Base-by-base conservation (phyloP, 1,140 invertebrate genomes). In the Drosophila ambigua region DNA sequence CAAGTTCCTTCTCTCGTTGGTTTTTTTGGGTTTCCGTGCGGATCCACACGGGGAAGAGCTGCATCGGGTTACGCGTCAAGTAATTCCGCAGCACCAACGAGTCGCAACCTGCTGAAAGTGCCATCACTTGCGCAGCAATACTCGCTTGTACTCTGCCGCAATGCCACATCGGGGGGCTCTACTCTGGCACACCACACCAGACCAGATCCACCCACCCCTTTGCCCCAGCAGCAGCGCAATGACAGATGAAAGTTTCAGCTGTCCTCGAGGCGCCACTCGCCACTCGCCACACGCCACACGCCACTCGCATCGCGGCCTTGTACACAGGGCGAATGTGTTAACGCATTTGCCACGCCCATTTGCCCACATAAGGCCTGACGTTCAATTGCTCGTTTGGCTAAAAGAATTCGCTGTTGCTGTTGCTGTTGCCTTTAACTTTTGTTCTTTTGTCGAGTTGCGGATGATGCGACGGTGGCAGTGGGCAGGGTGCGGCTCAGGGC, bases 361-460 rank as follows among this genome's bases (percentile, higher is more conserved):
- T 50, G 67, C 64, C 67, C 65, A 46, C 67, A 48, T 49, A 66
- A 67, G 16, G 39, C 63, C 53, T 35, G 39, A 53, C 53, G 60
- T 76, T 85, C 67, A 73, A 80, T 73, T 73, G 81, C 81, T 85
- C 73, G 82, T 81, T 87, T 87, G 68, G 61, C 43, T 28, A 60
- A 57, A 71, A 66, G 64, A 55, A 68, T 57, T 68, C 31, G 63
- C 43, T 5, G 9, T 31, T 13, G 43, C 23, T 49, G 50, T 48
- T 57, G 45, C 51, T 77, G 69, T 76, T 45, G 26, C 73, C 58
- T 67, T 80, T 50, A 69, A 74, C 77, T 77, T 80, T 72, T 79
- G 48, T 83, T 66, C 61, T 63, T 72, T 64, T 76, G 72, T 50
- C 51, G 66, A 51, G 28, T 15, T 41, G 35, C 4, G 49, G 13